phyloP scores from a whole-genome alignment of 2,888 invertebrate species.

The Luperina testacea region DNA sequence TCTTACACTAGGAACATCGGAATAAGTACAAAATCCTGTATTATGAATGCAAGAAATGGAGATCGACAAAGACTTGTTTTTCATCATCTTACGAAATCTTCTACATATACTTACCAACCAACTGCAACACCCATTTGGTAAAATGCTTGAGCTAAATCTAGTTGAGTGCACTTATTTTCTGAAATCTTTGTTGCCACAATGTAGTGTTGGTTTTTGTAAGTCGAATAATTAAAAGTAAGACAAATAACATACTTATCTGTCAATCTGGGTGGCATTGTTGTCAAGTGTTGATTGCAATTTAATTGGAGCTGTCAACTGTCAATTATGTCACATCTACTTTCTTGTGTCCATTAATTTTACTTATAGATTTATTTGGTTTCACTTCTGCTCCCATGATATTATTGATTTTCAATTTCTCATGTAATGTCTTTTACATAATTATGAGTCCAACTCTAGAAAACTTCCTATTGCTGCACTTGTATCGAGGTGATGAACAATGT shows the following conservation, averaged over 20 bases:
- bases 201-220: not conserved
- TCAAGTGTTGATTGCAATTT: not conserved
- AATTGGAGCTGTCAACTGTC: not conserved
- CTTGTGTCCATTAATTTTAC: not conserved
- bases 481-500: not conserved
- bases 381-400: not conserved
- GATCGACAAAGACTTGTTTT: constrained; percentile 22
- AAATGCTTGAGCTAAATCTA: constrained; percentile 10
- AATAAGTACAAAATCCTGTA: constrained; percentile 39
- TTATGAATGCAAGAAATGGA: constrained; percentile 16
- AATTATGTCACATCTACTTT: constrained; percentile 5
- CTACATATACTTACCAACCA: not conserved
- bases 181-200: not conserved
- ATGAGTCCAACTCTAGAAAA: not conserved
- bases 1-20: constrained; percentile 12
- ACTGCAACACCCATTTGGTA: constrained; percentile 5
- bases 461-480: not conserved
- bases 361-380: constrained; percentile 11
- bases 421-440: not conserved
- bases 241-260: too few species aligned
- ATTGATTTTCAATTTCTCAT: not conserved
- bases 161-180: not conserved
- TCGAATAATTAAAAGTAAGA: not conserved
- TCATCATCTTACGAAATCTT: not conserved
- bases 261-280: not conserved